Evolutionary conservation across 64 coral and sea anemone species (phyloP).

Genomic region (Porites australiensis): DNA sequence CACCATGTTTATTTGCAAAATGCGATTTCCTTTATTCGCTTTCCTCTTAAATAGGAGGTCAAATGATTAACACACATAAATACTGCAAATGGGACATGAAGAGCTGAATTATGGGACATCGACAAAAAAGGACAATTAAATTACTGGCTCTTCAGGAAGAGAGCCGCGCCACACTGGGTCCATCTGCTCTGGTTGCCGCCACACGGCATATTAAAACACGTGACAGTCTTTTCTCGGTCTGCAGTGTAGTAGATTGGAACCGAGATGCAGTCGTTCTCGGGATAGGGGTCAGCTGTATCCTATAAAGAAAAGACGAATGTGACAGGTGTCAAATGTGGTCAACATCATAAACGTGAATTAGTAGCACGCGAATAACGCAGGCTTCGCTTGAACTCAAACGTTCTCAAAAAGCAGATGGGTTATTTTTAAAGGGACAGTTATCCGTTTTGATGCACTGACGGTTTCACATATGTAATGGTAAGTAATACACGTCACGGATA

Average conservation of each 20-base stretch:
- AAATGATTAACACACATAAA: not conserved
- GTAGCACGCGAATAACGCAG: too few species aligned
- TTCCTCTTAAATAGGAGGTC: too few species aligned
- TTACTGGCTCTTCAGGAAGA: slow-evolving; percentile 96
- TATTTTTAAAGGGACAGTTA: too few species aligned
- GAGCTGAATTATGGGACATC: not conserved
- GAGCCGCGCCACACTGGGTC: slow-evolving; percentile 96
- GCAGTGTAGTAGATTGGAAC: slow-evolving; percentile 96
- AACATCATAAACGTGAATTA: too few species aligned
- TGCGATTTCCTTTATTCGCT: too few species aligned
- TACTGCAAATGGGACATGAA: not conserved
- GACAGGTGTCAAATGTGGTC: too few species aligned
- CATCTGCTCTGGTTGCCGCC: slow-evolving; percentile 81
- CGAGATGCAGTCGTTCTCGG: slow-evolving; percentile 89
- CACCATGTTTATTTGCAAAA: too few species aligned
- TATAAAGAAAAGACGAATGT: slow-evolving; percentile 7
- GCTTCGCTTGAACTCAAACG: too few species aligned
- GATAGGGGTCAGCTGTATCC: slow-evolving; percentile 90
- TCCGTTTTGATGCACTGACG: too few species aligned
- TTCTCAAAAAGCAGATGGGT: too few species aligned
- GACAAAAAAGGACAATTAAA: not conserved
- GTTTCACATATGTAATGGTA: too few species aligned
- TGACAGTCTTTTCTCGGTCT: slow-evolving; percentile 89
- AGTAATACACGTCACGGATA: too few species aligned
- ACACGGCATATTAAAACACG: slow-evolving; percentile 95